Evolutionary conservation across 2,797 vertebrate species (phyloP), one percentile per base, ranked within the genome.

Genomic region (Anguilla megastoma): DNA sequence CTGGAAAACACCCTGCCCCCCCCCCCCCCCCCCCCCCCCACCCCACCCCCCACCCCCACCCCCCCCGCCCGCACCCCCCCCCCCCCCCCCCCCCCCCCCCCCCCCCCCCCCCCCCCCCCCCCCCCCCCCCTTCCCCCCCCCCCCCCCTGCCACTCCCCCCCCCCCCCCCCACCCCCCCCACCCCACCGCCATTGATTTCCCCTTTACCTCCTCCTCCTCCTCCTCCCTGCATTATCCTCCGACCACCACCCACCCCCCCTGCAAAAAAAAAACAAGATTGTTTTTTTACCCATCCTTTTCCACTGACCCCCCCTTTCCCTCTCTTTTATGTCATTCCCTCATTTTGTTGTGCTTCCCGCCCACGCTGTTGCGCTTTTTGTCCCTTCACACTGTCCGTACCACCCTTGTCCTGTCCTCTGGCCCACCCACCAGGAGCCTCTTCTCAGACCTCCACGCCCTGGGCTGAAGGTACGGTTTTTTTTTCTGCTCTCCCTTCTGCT

Each of bases 381-480:
- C 90, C 91, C 90, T 89, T 92, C 92, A 90, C 93, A 93, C 94
- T 94, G 92, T 94, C 89, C 92, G 91, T 94, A 90, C 85, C 91
- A 93, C 92, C 89, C 89, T 89, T 89, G 89, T 90, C 90, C 93
- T 92, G 95, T 95, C 94, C 93, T 94, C 91, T 94, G 92, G 85
- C 93, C 94, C 94, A 88, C 3, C 87, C 92, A 93, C 94, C 94
- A 92, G 95, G 95, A 95, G 94, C 94, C 93, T 93, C 93, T 92
- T 91, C 94, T 84, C 24, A 90, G 88, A 90, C 87, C 52, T 93
- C 91, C 92, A 92, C 94, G 10, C 89, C 63, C 63, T 91, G 89
- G 92, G 93, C 95, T 93, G 90, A 95, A 97, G 96, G 96, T 97
- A 96, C 95, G 89, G 91, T 93, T 94, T 79, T 21, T 89, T 95